Percentiles rank a stretch among this genome's conserved stretches.
Conservation (phyloP, 2,888 invertebrate genomes). For the Caenorhabditis macrosperma region DNA sequence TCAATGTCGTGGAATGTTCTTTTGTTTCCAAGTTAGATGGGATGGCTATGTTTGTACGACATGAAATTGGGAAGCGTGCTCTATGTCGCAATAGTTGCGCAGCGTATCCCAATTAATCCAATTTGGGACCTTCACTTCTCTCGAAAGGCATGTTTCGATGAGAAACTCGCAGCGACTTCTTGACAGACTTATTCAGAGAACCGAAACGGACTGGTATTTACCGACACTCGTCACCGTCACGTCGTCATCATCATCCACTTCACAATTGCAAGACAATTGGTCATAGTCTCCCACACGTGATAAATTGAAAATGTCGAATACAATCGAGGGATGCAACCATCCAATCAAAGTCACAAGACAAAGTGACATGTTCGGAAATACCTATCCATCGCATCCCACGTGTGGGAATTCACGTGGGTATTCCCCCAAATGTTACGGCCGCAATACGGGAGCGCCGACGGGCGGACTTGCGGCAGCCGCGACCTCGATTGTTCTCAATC, state of each 20-base stretch:
- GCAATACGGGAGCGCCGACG: neutral
- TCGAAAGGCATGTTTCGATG: constrained; percentile 12
- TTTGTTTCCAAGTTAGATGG: neutral
- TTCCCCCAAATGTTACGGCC: constrained; percentile 25
- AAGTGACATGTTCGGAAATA: constrained; percentile 53
- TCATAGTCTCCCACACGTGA: constrained; percentile 42
- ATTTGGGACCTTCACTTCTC: constrained; percentile 12
- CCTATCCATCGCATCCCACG: constrained; percentile 37
- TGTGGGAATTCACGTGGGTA: constrained; percentile 57
- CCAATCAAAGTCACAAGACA: constrained; percentile 53
- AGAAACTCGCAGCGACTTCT: neutral
- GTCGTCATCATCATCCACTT: constrained; percentile 23
- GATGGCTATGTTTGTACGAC: neutral
- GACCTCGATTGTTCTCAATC: constrained; percentile 29
- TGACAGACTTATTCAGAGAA: constrained; percentile 17
- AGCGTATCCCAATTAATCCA: constrained; percentile 16
- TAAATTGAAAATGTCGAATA: constrained; percentile 35
- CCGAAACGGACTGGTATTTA: constrained; percentile 5
- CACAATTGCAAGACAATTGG: constrained; percentile 28
- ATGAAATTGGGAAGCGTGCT: constrained; percentile 5
- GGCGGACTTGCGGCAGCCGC: neutral
- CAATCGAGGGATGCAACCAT: constrained; percentile 32
- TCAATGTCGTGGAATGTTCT: constrained; percentile 23
- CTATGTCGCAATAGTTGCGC: constrained; percentile 10
- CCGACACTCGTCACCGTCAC: constrained; percentile 16